Evolutionary conservation across 2,113 vertebrate genomes (phyloP), one percentile per base, ranked within the genome.

Genomic region (Jaculus jaculus): DNA sequence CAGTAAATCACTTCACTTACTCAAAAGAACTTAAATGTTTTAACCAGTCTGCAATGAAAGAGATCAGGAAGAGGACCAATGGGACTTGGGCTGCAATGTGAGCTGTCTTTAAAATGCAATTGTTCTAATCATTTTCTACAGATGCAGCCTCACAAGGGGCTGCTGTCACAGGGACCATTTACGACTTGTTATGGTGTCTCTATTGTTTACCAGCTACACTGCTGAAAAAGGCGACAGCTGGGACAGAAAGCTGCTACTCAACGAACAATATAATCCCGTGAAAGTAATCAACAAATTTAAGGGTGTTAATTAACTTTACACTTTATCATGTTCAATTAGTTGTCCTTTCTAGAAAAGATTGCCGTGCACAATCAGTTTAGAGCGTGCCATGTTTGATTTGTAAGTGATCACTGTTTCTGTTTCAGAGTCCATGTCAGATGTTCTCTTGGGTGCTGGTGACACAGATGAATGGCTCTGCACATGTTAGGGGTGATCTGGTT

Each of bases 301-400:
- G 99, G 98, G 99, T 98, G 98, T 99, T 99, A 99, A 99, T 99
- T 99, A 99, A 99, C 99, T 99, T 99, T 99, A 99, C 99, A 99
- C 99, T 99, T 99, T 99, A 99, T 99, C 99, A 99, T 99, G 99
- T 99, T 99, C 99, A 99, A 99, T 99, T 99, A 99, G 98, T 98
- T 98, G 97, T 98, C 98, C 98, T 98, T 99, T 99, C 98, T 98
- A 96, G 88, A 98, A 98, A 98, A 98, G 98, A 99, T 98, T 98
- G 98, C 98, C 98, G 95, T 98, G 98, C 98, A 98, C 98, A 98
- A 99, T 99, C 97, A 97, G 98, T 98, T 99, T 98, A 98, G 98
- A 99, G 98, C 98, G 96, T 98, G 98, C 98, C 98, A 98, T 99
- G 98, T 98, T 98, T 98, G 98, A 98, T 99, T 99, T 99, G 99